These are phyloP conservation scores for Drosophila infuscata DNA, from an alignment of 2,888 invertebrate genomes.

Conservation along the genomic window DNA sequence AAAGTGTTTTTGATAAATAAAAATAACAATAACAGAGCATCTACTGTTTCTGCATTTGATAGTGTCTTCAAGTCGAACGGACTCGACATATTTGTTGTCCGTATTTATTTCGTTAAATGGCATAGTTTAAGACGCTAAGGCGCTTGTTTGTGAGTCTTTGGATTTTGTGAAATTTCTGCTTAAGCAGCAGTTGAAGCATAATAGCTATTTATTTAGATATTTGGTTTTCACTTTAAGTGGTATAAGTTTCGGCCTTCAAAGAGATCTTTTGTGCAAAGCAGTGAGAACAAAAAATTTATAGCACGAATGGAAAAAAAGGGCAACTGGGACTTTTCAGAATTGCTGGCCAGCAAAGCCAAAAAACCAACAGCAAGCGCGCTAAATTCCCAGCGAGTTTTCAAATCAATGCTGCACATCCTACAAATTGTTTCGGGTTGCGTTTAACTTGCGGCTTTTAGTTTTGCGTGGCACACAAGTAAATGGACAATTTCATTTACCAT, in stretches of 20 bases:
- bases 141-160: not conserved
- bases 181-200: not conserved
- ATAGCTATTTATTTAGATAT: not conserved
- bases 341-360: constrained; percentile 5
- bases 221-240: not conserved
- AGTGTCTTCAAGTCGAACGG: not conserved
- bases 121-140: not conserved
- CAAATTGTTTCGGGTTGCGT: constrained; percentile 17
- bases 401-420: constrained; percentile 28
- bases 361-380: constrained; percentile 28
- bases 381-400: constrained; percentile 42
- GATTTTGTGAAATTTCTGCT: not conserved
- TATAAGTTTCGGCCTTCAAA: not conserved
- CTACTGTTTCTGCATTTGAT: not conserved
- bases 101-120: not conserved
- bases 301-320: not conserved
- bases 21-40: not conserved
- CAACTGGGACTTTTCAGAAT: constrained; percentile 6
- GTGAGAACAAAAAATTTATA: not conserved
- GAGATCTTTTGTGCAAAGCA: not conserved
- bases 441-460: constrained; percentile 38
- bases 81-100: not conserved
- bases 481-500: constrained; percentile 14
- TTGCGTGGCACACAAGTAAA: constrained; percentile 8
- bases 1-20: not conserved